Conservation (phyloP, 2,888 invertebrate species). For the Callinectes sapidus region DNA sequence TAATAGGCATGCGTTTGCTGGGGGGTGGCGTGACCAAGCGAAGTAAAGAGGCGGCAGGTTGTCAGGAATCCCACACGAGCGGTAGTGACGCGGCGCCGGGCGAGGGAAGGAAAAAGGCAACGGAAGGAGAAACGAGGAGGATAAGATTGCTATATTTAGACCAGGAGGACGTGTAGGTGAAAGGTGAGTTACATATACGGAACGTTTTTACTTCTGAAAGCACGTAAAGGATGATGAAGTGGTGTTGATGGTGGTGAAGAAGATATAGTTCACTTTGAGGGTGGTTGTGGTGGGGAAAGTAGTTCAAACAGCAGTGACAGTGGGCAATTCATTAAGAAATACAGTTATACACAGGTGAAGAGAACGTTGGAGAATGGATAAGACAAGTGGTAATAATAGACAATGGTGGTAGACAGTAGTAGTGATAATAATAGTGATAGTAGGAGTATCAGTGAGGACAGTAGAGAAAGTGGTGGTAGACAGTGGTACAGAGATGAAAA, state of each 20-base stretch:
- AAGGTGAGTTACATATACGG: neutral
- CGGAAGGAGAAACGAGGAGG: neutral
- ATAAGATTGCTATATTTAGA: neutral
- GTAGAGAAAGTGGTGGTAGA: too few species aligned
- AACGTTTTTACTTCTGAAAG: neutral
- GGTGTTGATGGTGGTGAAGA: neutral
- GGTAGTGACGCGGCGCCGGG: neutral
- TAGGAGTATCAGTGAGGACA: too few species aligned
- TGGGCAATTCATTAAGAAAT: too few species aligned
- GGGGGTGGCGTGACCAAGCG: neutral
- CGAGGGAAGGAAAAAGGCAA: neutral
- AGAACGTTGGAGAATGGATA: too few species aligned
- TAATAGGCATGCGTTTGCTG: neutral
- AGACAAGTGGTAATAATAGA: too few species aligned
- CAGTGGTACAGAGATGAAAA: too few species aligned
- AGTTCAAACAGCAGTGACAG: too few species aligned
- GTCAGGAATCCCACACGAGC: neutral
- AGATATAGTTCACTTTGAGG: too few species aligned
- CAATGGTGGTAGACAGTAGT: too few species aligned
- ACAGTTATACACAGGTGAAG: too few species aligned
- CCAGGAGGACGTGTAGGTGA: neutral
- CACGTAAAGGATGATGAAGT: neutral
- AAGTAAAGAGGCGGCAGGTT: neutral
- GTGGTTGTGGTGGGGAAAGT: too few species aligned
- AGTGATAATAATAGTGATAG: too few species aligned